Evolutionary conservation across 2,797 vertebrate genomes (phyloP), one percentile per base, ranked within the genome.

Genomic region (Nasua narica): DNA sequence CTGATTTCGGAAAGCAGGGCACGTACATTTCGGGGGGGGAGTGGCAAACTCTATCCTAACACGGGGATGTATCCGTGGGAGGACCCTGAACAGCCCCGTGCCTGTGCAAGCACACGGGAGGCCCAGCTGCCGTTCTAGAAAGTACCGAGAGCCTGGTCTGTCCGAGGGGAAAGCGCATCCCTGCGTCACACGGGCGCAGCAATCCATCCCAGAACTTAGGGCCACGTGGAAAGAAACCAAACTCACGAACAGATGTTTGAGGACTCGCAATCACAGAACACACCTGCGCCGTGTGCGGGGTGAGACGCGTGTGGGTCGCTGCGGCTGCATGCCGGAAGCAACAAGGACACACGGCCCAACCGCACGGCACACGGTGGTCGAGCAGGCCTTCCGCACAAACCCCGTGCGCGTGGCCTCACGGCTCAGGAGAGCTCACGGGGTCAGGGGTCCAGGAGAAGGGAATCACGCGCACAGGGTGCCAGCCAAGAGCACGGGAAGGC

Each of bases 281-380:
- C 14, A 40, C 4, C 32, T 54, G 32, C 5, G 48, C 35, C 32
- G 4, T 4, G 6, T 29, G 11, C 2, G 21, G 23, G 23, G 19
- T 5, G 32, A 11, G 1, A 21, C 46, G 2, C 13, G 56, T 9
- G 4, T 3, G 0, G 3, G 1, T 3, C 4, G 18, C n/a, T 5
- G 18, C 19, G 65, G 65, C n/a, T 11, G 15, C 3, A 4, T 35
- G 65, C 65, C 8, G 2, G 65, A 9, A 19, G n/a, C 8, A 4
- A 35, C n/a, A 5, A 18, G n/a, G n/a, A 10, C 65, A 5, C 32
- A 32, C 18, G 1, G 65, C 65, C n/a, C 65, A 21, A 67, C n/a
- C 9, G 4, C 62, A 67, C n/a, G 3, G 7, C 62, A 19, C n/a
- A 8, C 4, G 3, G 9, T 4, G n/a, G n/a, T 35, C n/a, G 7